Percentiles rank a stretch among this genome's conserved stretches.
phyloP scores from a whole-genome alignment of 2,113 vertebrate species.

The Macrotus californicus region DNA sequence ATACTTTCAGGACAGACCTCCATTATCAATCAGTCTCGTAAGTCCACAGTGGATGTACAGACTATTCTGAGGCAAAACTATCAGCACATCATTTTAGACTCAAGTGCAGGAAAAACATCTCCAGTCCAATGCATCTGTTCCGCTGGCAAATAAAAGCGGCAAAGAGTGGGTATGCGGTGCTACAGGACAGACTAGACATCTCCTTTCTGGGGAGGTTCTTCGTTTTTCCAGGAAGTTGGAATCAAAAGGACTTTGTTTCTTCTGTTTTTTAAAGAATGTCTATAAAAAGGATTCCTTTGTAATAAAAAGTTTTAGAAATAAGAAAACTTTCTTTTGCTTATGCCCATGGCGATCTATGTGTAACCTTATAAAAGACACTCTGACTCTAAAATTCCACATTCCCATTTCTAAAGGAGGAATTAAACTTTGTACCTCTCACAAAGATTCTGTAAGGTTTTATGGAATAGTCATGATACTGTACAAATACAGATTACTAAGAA shows the following conservation, averaged over 20 bases:
- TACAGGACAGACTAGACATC: no score
- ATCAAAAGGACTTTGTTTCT: not conserved
- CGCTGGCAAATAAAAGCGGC: rapidly evolving
- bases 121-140: not conserved
- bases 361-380: constrained; percentile 20
- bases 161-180: not conserved
- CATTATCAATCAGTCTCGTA: not conserved
- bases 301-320: not conserved
- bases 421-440: not conserved
- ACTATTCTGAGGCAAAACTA: not conserved
- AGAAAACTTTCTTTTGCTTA: not conserved
- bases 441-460: not conserved
- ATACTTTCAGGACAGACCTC: no score
- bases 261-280: not conserved
- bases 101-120: not conserved
- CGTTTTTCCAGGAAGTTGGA: not conserved
- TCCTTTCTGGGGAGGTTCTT: not conserved
- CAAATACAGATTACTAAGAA: constrained; percentile 21
- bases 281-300: not conserved
- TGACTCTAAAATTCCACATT: constrained; percentile 8
- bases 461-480: constrained; percentile 44
- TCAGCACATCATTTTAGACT: not conserved
- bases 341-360: not conserved
- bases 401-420: constrained; percentile 7
- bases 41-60: not conserved